Evolutionary conservation across 2,113 vertebrate genomes (phyloP).

Genomic region (Varanus salvator): DNA sequence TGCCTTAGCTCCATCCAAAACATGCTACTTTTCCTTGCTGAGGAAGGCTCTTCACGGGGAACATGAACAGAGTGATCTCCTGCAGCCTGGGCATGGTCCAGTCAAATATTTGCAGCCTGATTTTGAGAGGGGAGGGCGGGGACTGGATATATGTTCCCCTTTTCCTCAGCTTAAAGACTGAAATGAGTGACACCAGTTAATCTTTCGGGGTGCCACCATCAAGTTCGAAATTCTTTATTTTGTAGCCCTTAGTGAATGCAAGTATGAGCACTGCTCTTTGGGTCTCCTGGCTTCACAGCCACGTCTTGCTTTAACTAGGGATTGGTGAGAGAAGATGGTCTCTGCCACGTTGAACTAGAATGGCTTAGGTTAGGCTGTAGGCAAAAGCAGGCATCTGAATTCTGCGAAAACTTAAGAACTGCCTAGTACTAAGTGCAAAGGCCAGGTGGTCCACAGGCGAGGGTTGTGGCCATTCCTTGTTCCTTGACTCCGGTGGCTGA

Average conservation of each 20-base stretch:
- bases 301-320: no score
- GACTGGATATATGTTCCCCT: neutral
- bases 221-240: neutral
- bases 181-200: neutral
- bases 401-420: neutral
- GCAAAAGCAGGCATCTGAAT: neutral
- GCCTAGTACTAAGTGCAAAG: neutral
- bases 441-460: neutral
- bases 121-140: neutral
- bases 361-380: neutral
- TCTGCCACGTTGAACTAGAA: neutral
- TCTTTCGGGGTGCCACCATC: neutral
- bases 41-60: neutral
- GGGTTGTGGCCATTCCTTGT: neutral
- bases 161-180: neutral
- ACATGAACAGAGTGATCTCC: no score
- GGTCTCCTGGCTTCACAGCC: neutral
- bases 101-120: neutral
- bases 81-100: neutral
- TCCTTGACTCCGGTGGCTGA: neutral
- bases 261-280: neutral
- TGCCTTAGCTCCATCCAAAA: neutral
- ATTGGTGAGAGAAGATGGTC: neutral
- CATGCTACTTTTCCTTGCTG: neutral
- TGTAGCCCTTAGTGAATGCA: neutral